Evolutionary conservation across 2,888 invertebrate species (phyloP).

Genomic region (Epistrophe eligans): DNA sequence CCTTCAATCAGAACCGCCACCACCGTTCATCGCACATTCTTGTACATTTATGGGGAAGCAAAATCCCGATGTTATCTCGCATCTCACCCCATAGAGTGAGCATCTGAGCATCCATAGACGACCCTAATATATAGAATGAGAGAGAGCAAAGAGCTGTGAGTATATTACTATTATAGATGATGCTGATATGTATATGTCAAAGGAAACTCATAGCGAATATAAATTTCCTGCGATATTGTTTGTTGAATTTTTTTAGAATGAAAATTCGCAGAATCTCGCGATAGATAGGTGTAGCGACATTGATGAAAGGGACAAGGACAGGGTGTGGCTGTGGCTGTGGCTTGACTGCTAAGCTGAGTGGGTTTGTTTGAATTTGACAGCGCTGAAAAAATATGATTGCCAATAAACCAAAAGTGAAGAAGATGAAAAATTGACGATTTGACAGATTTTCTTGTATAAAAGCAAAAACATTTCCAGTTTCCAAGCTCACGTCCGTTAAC

Average conservation of each 20-base stretch:
- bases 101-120: neutral
- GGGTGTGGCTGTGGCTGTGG: neutral
- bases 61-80: neutral
- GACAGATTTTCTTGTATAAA: slow-evolving; percentile 51
- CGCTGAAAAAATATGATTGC: slow-evolving; percentile 57
- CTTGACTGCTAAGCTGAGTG: neutral
- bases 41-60: neutral
- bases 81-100: neutral
- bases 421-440: slow-evolving; percentile 60
- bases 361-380: slow-evolving; percentile 23
- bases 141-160: neutral
- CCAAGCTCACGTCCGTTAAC: slow-evolving; percentile 1
- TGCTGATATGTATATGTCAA: neutral
- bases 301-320: neutral
- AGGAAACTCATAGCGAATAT: slow-evolving; percentile 53
- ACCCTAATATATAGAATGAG: neutral
- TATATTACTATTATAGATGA: slow-evolving; percentile 9
- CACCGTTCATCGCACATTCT: neutral
- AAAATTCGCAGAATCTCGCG: neutral
- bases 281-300: neutral
- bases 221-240: slow-evolving; percentile 45
- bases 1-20: neutral
- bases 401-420: slow-evolving; percentile 55
- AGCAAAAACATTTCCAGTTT: neutral
- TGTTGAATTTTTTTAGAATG: neutral